Evolutionary conservation across 2,797 vertebrate genomes (phyloP), one percentile per base, ranked within the genome.

Genomic region (Novumbra hubbsi): DNA sequence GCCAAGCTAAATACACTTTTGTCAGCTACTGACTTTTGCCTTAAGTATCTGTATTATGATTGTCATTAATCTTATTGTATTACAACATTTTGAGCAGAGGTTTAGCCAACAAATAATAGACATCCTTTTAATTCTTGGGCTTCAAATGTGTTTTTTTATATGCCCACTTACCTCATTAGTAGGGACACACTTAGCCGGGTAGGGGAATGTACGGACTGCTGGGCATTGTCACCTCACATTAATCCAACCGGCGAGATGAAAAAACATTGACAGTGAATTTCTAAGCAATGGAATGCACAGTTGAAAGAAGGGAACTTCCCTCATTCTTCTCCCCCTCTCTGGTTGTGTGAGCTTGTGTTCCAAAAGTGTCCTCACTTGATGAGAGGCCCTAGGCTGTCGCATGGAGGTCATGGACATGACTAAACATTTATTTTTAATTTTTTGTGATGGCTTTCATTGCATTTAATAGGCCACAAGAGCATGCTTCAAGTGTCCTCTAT

Each of bases 141-240:
- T 70, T 64, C 2, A 38, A 17, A 3, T 32, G 27, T 64, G 75
- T 89, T 78, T 86, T 76, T 79, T 82, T 85, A 74, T 68, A 77
- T 75, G 68, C 66, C 76, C 73, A 75, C 79, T 81, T 82, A 38
- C 78, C 93, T 96, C 92, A 94, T 96, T 96, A 96, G 89, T 88
- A 88, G 92, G 91, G 83, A 85, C 87, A 81, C 92, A 88, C 85
- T 92, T 88, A 91, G 86, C 88, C 81, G 84, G 82, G 78, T 90
- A 72, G 80, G 91, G 84, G 92, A 93, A 92, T 89, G 90, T 87
- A 85, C 2, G 27, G 91, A 87, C 87, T 88, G 89, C 90, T 84
- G 92, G 90, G 90, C 91, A 84, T 89, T 95, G 95, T 96, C 95
- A 81, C 85, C 88, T 94, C 90, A 71, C 87, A 92, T 96, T 95